Evolutionary conservation across 1,140 invertebrate species (phyloP).

Genomic region (Nebria ingens): DNA sequence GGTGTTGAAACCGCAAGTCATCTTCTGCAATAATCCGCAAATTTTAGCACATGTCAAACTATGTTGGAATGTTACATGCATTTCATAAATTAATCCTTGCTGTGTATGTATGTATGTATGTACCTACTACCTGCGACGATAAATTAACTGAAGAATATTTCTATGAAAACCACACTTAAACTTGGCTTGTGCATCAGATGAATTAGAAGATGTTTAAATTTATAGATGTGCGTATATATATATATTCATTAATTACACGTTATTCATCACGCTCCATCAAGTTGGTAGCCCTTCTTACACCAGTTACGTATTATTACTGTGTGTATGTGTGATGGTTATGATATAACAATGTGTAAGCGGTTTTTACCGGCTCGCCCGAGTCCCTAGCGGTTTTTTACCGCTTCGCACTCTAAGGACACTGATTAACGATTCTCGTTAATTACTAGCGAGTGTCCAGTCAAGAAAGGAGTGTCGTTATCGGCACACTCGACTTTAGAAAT

Average conservation of each 20-base stretch:
- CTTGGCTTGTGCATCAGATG: too few relatives aligned
- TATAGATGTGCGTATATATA: too few relatives aligned
- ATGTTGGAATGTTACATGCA: not conserved
- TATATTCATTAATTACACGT: not conserved
- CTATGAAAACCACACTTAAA: too few relatives aligned
- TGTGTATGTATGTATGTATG: too few relatives aligned
- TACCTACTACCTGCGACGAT: too few relatives aligned
- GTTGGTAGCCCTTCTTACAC: too few relatives aligned
- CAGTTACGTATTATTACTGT: too few relatives aligned
- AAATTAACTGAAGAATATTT: too few relatives aligned
- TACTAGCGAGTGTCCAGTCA: constrained; percentile 4
- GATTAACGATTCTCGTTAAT: constrained; percentile 9
- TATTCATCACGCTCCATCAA: not conserved
- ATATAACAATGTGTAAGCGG: too few relatives aligned
- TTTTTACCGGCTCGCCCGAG: not conserved
- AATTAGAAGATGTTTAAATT: too few relatives aligned
- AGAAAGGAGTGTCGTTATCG: constrained; percentile 5
- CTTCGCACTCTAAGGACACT: constrained; percentile 3
- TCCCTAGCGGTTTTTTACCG: constrained; percentile 1
- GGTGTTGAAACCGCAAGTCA: not conserved
- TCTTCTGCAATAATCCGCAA: not conserved
- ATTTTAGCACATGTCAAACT: not conserved
- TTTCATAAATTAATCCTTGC: too few relatives aligned
- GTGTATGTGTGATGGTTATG: too few relatives aligned
- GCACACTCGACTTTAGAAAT: not conserved